Evolutionary conservation across 2,797 vertebrate genomes (phyloP).

Genomic region (Dicrostonyx torquatus): DNA sequence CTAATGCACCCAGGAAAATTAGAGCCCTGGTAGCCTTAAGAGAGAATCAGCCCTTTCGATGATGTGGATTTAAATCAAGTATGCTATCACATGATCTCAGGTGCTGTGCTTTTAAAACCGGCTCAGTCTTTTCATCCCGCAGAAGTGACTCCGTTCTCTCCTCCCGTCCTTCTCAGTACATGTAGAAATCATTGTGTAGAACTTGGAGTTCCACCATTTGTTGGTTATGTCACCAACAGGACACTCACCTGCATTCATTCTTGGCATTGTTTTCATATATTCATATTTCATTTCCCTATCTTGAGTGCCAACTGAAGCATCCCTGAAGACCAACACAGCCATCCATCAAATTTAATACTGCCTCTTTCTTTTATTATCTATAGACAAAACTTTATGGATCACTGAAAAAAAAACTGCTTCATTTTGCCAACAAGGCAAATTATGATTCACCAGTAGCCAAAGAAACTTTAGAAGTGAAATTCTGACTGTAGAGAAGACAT

Average conservation of each 20-base stretch:
- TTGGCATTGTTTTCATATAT: slow-evolving; percentile 15
- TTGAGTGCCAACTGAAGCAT: background rate
- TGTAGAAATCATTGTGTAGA: background rate
- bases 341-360: slow-evolving; percentile 15
- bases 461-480: background rate
- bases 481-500: background rate
- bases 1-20: background rate
- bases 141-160: background rate
- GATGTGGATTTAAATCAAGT: background rate
- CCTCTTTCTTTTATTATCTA: background rate
- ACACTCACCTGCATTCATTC: background rate
- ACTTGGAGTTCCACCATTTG: background rate
- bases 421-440: slow-evolving; percentile 14
- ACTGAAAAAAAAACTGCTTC: background rate
- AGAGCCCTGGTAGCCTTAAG: background rate
- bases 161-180: background rate
- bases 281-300: slow-evolving; percentile 39
- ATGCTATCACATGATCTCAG: background rate
- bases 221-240: background rate
- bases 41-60: background rate
- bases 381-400: slow-evolving; percentile 36
- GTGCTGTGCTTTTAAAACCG: background rate
- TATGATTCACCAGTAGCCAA: background rate
- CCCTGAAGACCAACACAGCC: background rate
- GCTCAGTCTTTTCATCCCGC: background rate